phyloP scores from a whole-genome alignment of 2,113 vertebrate genomes.

The Chaetodon trifascialis region DNA sequence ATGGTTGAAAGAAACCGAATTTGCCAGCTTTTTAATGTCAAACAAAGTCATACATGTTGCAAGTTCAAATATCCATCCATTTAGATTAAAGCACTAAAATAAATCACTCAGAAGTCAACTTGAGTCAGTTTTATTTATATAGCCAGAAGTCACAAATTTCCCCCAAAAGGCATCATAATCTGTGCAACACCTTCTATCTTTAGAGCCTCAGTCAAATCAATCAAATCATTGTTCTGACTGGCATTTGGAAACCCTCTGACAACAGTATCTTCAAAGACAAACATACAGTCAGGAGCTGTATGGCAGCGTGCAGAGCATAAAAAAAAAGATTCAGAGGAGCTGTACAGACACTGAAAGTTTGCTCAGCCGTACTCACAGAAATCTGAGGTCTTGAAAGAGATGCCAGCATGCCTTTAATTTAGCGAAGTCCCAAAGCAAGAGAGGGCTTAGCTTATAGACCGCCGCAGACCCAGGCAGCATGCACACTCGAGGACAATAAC shows the following conservation, averaged over 20 bases:
- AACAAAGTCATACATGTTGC: too few relatives aligned
- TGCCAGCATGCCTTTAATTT: conserved; percentile 71
- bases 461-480: conserved; percentile 53
- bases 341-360: conserved; percentile 58
- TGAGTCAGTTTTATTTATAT: neutral
- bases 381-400: conserved; percentile 67
- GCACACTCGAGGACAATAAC: conserved; percentile 75
- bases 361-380: conserved; percentile 48
- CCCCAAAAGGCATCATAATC: neutral
- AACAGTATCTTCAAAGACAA: conserved; percentile 45
- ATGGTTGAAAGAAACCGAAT: neutral
- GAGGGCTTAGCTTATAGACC: conserved; percentile 59
- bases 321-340: conserved; percentile 50
- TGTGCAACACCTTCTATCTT: neutral
- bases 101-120: neutral
- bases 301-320: conserved; percentile 24
- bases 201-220: conserved; percentile 11
- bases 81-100: neutral
- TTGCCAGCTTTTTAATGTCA: neutral
- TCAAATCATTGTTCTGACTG: conserved; percentile 28
- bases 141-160: neutral
- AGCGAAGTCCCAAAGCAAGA: conserved; percentile 60
- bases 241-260: conserved; percentile 32
- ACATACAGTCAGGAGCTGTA: conserved; percentile 32
- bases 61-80: neutral